A percentile compares a stretch with the other conserved stretches of the same genome.
Evolutionary conservation across 2,888 invertebrate species (phyloP).

Genomic region (Physocephala rufipes): DNA sequence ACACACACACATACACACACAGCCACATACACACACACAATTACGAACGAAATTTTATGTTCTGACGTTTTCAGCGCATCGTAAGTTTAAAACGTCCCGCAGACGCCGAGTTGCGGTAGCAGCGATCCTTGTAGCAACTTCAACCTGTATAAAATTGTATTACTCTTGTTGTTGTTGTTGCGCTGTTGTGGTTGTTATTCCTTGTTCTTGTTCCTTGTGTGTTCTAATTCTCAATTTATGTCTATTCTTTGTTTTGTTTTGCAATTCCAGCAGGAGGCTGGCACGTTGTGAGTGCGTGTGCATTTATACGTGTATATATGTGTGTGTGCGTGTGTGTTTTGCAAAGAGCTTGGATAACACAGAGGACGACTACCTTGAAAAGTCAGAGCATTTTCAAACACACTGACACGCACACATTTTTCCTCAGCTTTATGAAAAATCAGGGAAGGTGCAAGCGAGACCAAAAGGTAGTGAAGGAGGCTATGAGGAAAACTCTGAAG

Average conservation of each 20-base stretch:
- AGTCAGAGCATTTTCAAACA: constrained; percentile 24
- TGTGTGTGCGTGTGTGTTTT: constrained; percentile 6
- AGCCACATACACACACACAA: constrained; percentile 4
- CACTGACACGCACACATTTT: too few relatives aligned
- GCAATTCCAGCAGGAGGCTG: constrained; percentile 8
- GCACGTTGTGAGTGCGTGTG: constrained; percentile 2
- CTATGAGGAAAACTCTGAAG: too few relatives aligned
- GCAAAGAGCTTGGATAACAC: neutral
- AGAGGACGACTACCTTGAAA: constrained; percentile 35
- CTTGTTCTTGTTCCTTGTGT: constrained; percentile 8
- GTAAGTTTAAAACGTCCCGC: neutral
- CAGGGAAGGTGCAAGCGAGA: neutral
- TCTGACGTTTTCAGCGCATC: constrained; percentile 28
- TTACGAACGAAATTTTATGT: constrained; percentile 38
- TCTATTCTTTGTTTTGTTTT: constrained; percentile 28
- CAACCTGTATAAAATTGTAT: neutral
- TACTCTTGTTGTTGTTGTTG: neutral
- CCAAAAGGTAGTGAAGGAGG: neutral
- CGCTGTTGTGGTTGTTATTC: constrained; percentile 5
- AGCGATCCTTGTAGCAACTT: constrained; percentile 15
- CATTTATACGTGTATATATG: neutral
- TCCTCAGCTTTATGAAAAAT: too few relatives aligned
- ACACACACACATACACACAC: too few relatives aligned
- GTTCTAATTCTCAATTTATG: constrained; percentile 38
- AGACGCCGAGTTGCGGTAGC: constrained; percentile 6